phyloP scores from a whole-genome alignment of 1,140 invertebrate genomes.

The Sitophilus oryzae region DNA sequence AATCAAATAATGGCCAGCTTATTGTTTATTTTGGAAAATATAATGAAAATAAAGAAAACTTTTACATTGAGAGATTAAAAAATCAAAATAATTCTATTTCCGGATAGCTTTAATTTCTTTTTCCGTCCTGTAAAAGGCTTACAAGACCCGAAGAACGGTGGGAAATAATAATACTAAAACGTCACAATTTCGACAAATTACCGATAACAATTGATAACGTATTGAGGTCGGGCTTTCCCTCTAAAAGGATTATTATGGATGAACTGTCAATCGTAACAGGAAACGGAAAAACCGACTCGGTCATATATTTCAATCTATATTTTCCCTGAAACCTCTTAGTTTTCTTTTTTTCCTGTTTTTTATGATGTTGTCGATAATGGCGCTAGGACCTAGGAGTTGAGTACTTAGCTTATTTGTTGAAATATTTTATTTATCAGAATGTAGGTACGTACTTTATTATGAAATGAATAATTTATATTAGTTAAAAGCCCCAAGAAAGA shows the following conservation, averaged over 20 bases:
- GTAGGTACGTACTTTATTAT: too few relatives aligned
- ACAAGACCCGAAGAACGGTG: neutral
- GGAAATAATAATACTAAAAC: constrained; percentile 3
- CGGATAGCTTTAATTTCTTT: neutral
- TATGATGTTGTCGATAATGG: too few relatives aligned
- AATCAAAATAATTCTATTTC: neutral
- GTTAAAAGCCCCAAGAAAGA: too few relatives aligned
- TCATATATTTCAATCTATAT: constrained; percentile 21
- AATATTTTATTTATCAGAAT: too few relatives aligned
- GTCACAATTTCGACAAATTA: constrained; percentile 10
- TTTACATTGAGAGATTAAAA: too few relatives aligned
- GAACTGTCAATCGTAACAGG: constrained; percentile 22
- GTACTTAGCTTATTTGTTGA: too few relatives aligned
- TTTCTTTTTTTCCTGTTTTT: too few relatives aligned
- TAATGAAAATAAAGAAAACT: too few relatives aligned
- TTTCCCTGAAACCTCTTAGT: neutral
- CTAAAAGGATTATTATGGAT: constrained; percentile 27
- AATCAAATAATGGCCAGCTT: too few relatives aligned
- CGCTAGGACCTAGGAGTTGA: too few relatives aligned
- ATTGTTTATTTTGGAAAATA: too few relatives aligned
- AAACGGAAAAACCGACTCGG: constrained; percentile 20
- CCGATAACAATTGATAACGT: constrained; percentile 25
- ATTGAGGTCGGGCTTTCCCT: constrained; percentile 19
- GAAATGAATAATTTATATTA: too few relatives aligned
- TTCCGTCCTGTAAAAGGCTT: neutral